These are phyloP conservation scores for Drosophila repleta DNA, from an alignment of 1,140 invertebrate genomes.

Conservation along the genomic window DNA sequence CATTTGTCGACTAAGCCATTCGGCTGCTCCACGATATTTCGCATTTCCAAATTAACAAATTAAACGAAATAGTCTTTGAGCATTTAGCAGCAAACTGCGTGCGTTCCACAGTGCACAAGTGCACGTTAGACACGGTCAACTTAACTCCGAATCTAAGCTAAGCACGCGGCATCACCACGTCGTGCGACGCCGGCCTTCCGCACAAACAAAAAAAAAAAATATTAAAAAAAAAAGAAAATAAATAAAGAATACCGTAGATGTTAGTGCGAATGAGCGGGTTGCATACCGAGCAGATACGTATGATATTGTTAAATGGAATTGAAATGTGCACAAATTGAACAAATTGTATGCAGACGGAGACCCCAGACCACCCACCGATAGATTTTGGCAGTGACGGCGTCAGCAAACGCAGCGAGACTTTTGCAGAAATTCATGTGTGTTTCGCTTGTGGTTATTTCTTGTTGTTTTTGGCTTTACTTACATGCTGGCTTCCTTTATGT, in stretches of 20 bases:
- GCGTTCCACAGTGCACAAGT: neutral
- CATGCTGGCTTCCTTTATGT: slow-evolving; percentile 24
- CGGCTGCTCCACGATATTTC: neutral
- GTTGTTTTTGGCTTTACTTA: slow-evolving; percentile 27
- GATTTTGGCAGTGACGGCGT: slow-evolving; percentile 2
- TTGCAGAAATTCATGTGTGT: slow-evolving; percentile 2
- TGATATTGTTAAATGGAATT: slow-evolving; percentile 45
- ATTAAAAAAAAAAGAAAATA: no score
- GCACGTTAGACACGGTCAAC: neutral
- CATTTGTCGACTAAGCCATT: slow-evolving; percentile 1
- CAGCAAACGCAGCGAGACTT: slow-evolving; percentile 2
- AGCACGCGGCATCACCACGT: slow-evolving; percentile 30
- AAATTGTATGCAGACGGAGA: neutral
- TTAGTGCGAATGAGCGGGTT: neutral
- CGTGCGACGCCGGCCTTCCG: slow-evolving; percentile 31
- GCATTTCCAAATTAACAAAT: slow-evolving; percentile 32
- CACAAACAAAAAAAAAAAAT: neutral
- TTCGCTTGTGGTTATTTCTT: neutral
- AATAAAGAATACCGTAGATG: no score
- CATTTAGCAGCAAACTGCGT: neutral
- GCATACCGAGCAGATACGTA: slow-evolving; percentile 20
- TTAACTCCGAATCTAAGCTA: neutral
- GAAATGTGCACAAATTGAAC: slow-evolving; percentile 7
- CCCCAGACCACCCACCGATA: slow-evolving; percentile 16
- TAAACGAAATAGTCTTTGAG: neutral